phyloP scores from a whole-genome alignment of 2,888 invertebrate species.

The Embidobia sp. region DNA sequence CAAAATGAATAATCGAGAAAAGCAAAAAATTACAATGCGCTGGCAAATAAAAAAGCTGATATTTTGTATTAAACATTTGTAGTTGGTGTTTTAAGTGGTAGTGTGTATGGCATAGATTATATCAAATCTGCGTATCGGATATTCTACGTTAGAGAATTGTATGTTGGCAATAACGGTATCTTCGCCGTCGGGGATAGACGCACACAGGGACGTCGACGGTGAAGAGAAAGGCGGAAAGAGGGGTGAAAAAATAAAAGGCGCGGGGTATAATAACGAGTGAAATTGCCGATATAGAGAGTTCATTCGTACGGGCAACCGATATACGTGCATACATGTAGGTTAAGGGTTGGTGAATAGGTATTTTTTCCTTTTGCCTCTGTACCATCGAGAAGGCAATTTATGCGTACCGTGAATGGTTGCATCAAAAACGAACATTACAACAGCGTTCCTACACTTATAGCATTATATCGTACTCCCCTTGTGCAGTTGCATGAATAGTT shows the following conservation, averaged over 20 bases:
- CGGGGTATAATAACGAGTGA: slow-evolving; percentile 11
- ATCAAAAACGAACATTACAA: slow-evolving; percentile 33
- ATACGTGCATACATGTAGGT: slow-evolving; percentile 16
- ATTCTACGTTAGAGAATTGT: slow-evolving; percentile 15
- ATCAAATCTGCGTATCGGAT: slow-evolving; percentile 27
- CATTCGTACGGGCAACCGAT: slow-evolving; percentile 26
- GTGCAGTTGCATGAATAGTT: slow-evolving; percentile 21
- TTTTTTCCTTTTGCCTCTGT: slow-evolving; percentile 25
- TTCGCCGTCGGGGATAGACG: slow-evolving; percentile 13
- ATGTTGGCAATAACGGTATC: slow-evolving; percentile 32
- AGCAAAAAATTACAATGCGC: too few species aligned
- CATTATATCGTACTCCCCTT: neutral
- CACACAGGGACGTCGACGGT: slow-evolving; percentile 1
- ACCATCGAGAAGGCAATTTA: slow-evolving; percentile 36
- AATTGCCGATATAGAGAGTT: slow-evolving; percentile 29
- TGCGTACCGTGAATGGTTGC: slow-evolving; percentile 31
- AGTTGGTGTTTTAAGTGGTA: slow-evolving; percentile 6
- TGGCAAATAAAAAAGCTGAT: too few species aligned
- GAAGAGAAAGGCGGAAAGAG: slow-evolving; percentile 1
- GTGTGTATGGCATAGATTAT: slow-evolving; percentile 1
- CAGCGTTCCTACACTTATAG: slow-evolving; percentile 12
- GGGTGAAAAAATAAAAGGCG: slow-evolving; percentile 19
- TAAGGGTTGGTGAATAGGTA: slow-evolving; percentile 25
- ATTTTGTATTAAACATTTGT: too few species aligned
- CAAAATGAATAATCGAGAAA: too few species aligned